phyloP scores from a whole-genome alignment of 2,797 vertebrate genomes.

The Syndactyla subalaris region DNA sequence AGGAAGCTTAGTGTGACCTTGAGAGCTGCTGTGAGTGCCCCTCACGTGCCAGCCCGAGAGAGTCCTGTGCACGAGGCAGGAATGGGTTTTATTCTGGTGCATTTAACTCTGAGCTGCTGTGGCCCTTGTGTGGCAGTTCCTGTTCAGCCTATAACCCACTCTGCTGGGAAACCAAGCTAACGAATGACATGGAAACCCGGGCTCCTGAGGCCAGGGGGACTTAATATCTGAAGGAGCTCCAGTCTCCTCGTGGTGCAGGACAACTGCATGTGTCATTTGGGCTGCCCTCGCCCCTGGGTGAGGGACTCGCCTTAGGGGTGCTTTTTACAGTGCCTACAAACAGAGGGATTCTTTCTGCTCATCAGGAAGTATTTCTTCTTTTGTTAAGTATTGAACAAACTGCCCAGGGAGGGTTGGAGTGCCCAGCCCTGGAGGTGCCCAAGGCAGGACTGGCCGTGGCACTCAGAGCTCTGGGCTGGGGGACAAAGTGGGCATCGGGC shows the following conservation, averaged over 20 bases:
- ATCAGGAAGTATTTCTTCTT: neutral
- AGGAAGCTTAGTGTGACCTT: constrained; percentile 35
- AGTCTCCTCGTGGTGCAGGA: accelerated
- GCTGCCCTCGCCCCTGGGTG: too few species aligned
- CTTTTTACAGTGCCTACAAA: neutral
- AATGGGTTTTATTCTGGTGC: neutral
- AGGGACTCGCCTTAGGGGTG: neutral
- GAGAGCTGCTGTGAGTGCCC: neutral
- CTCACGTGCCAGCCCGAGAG: neutral
- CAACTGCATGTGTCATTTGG: accelerated
- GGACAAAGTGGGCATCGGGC: accelerated
- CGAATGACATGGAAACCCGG: accelerated
- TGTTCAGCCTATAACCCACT: accelerated
- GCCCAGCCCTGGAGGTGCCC: neutral
- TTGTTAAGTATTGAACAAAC: neutral
- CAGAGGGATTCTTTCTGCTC: accelerated
- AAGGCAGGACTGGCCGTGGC: accelerated
- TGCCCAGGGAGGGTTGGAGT: neutral
- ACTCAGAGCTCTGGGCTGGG: neutral
- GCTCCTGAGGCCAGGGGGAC: neutral
- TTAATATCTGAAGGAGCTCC: accelerated
- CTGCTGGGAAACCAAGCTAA: neutral
- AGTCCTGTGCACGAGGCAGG: neutral
- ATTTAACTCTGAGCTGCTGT: neutral
- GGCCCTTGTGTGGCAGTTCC: accelerated